Base-by-base conservation (phyloP, 2,797 vertebrate species). In the Coregonus sp. region DNA sequence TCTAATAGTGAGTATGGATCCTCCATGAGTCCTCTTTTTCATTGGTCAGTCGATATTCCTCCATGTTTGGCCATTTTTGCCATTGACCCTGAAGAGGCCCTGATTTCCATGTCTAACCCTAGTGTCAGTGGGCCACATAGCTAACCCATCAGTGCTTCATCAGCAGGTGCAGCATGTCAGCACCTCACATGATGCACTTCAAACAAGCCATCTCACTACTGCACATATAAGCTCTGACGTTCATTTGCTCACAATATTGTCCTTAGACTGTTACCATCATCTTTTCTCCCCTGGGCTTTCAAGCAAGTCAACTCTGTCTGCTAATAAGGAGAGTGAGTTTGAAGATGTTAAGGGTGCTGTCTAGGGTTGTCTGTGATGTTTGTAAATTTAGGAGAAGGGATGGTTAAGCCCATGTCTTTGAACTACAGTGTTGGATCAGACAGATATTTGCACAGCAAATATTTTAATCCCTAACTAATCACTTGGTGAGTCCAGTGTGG, bases 391-490 rank as follows among this genome's bases (percentile, higher is more conserved):
- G 90, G 89, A 91, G 81, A 90, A 91, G 90, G 89, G 86, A 90
- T 86, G 86, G 88, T 91, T 86, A 92, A 94, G 91, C 90, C 85
- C 80, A 77, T 85, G 89, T 93, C 93, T 94, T 94, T 95, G 92
- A 95, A 94, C 91, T 93, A 84, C 82, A 86, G 88, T 90, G 90
- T 92, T 84, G 87, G 88, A 91, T 94, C 91, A 92, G 90, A 92
- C 90, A 95, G 95, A 94, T 97, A 97, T 98, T 97, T 97, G 96
- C 95, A 95, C 95, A 96, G 97, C 97, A 99, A 98, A 98, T 98
- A 98, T 98, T 98, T 98, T 98, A 98, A 98, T 98, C 97, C 97
- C 91, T 95, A 96, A 96, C 97, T 99, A 98, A 98, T 98, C 96
- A 98, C 97, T 97, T 97, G 96, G 96, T 96, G 96, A 96, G 96